Evolutionary conservation across 2,888 invertebrate species (phyloP).

Genomic region (Harmothoe impar): DNA sequence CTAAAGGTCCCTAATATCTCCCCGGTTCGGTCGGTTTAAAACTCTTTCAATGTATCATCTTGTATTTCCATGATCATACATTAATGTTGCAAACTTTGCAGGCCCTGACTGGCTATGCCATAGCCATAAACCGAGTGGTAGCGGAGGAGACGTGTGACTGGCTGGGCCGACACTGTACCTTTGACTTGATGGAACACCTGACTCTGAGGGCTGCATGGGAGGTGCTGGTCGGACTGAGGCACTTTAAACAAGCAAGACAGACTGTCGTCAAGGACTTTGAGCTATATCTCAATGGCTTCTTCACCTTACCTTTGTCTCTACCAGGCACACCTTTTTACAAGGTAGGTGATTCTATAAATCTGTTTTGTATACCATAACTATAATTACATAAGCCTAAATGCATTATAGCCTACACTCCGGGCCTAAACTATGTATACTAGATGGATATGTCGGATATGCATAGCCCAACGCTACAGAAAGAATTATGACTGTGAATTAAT

Average conservation of each 20-base stretch:
- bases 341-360: constrained; percentile 37
- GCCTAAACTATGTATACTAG: no score
- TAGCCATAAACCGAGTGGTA: neutral
- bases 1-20: no score
- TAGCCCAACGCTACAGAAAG: no score
- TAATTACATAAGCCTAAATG: no score
- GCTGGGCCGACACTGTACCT: neutral
- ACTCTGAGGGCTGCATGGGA: constrained; percentile 22
- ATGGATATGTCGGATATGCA: no score
- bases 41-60: no score
- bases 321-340: constrained; percentile 65
- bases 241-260: neutral
- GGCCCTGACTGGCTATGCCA: constrained; percentile 32
- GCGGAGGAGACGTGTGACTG: neutral
- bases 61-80: no score
- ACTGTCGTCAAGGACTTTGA: constrained; percentile 9
- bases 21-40: no score
- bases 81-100: no score
- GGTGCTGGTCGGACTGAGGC: constrained; percentile 26
- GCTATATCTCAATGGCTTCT: constrained; percentile 50
- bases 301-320: constrained; percentile 63
- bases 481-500: no score
- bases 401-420: no score
- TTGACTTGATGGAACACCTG: neutral
- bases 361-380: no score